Evolutionary conservation across 2,113 vertebrate genomes (phyloP).

Genomic region (Heloderma charlesbogerti): DNA sequence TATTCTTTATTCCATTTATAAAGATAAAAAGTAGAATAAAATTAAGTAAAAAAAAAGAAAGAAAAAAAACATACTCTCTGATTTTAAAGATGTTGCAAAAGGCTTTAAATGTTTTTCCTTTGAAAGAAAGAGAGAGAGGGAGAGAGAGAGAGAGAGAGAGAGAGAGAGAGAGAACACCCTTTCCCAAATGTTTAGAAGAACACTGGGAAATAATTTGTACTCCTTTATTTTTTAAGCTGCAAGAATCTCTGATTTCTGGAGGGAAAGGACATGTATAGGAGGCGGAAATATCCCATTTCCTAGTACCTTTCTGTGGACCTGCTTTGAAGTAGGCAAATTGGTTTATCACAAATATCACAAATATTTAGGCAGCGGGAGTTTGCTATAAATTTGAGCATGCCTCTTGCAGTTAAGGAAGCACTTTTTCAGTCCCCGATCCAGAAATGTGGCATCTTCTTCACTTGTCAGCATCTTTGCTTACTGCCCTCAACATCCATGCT

Average conservation of each 20-base stretch:
- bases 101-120: neutral
- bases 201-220: neutral
- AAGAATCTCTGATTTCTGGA: neutral
- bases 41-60: no score
- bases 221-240: neutral
- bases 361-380: neutral
- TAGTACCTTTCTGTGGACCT: no score
- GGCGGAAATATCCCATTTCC: neutral
- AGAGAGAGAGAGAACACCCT: no score
- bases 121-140: neutral
- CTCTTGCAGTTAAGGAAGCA: neutral
- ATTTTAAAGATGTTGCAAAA: neutral
- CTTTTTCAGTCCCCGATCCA: neutral
- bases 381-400: neutral
- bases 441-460: neutral
- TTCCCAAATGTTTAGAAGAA: neutral
- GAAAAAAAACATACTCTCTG: no score
- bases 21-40: no score
- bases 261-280: neutral
- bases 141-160: neutral
- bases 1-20: no score
- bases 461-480: constrained; percentile 2
- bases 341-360: neutral
- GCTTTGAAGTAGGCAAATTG: neutral
- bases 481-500: fast-evolving